Conservation (phyloP, 2,888 invertebrate genomes). For the Punctoribates punctum region DNA sequence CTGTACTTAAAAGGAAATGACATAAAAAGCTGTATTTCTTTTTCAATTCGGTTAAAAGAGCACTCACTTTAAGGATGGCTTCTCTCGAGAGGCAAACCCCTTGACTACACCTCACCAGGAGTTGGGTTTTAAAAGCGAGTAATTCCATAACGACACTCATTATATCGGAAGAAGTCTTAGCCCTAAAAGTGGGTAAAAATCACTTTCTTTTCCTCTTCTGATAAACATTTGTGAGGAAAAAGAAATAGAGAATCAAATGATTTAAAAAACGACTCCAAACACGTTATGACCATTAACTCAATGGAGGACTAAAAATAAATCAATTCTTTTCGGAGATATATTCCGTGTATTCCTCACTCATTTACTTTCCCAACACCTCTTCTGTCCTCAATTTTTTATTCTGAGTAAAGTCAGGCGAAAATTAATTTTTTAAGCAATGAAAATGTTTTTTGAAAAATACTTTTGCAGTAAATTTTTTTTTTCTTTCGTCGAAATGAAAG, state of each 20-base stretch:
- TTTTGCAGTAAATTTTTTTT: too few relatives aligned
- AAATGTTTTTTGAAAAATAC: too few relatives aligned
- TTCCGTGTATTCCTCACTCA: neutral
- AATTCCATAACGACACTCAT: neutral
- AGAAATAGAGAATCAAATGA: neutral
- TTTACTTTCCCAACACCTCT: too few relatives aligned
- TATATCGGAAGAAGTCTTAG: neutral
- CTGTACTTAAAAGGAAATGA: too few relatives aligned
- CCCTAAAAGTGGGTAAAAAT: neutral
- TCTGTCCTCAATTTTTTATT: too few relatives aligned
- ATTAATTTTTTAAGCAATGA: too few relatives aligned
- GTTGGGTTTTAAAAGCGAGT: neutral
- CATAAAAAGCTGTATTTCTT: too few relatives aligned
- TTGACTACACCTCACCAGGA: neutral
- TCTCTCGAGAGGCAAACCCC: neutral
- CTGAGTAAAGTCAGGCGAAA: neutral
- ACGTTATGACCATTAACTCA: neutral
- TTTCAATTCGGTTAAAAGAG: too few relatives aligned
- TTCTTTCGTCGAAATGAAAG: neutral
- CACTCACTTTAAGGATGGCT: neutral
- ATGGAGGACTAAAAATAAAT: neutral
- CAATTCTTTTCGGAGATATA: neutral
- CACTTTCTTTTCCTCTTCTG: neutral
- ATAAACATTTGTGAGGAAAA: too few relatives aligned
- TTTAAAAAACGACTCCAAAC: neutral